These are phyloP conservation scores for Lysandra coridon DNA, from an alignment of 2,888 invertebrate species.

Conservation along the genomic window DNA sequence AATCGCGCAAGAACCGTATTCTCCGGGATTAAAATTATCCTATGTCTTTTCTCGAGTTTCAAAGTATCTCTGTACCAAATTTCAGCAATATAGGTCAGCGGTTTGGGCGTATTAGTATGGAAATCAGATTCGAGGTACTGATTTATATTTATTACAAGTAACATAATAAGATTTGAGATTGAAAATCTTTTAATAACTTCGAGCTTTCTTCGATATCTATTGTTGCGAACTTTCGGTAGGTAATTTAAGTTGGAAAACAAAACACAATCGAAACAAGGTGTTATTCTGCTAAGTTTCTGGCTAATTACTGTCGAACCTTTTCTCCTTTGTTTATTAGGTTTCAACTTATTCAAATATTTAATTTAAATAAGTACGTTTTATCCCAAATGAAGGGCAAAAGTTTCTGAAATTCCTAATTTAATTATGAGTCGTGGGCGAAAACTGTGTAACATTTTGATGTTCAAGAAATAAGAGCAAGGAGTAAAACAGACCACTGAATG, in stretches of 20 bases:
- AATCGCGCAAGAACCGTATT: too few relatives aligned
- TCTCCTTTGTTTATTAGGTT: background rate
- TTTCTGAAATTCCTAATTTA: background rate
- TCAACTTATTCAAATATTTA: background rate
- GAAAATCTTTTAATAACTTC: background rate
- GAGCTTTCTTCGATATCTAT: background rate
- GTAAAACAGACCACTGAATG: too few relatives aligned
- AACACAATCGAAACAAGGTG: background rate
- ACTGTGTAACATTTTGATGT: too few relatives aligned
- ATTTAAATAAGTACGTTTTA: background rate
- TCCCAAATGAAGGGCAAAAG: background rate
- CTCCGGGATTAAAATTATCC: too few relatives aligned
- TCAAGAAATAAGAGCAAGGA: too few relatives aligned
- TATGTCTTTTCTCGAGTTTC: too few relatives aligned
- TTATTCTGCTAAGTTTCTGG: background rate
- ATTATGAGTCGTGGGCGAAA: background rate
- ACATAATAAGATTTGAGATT: background rate
- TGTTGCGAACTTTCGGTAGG: conserved; percentile 2
- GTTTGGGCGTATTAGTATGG: too few relatives aligned
- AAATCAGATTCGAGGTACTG: background rate
- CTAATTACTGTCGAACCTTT: background rate
- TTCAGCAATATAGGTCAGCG: too few relatives aligned
- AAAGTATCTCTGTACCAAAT: too few relatives aligned
- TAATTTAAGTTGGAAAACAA: conserved; percentile 12
- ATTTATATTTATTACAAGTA: background rate